Conservation (phyloP, 2,113 vertebrate genomes). For the Macrotis lagotis region DNA sequence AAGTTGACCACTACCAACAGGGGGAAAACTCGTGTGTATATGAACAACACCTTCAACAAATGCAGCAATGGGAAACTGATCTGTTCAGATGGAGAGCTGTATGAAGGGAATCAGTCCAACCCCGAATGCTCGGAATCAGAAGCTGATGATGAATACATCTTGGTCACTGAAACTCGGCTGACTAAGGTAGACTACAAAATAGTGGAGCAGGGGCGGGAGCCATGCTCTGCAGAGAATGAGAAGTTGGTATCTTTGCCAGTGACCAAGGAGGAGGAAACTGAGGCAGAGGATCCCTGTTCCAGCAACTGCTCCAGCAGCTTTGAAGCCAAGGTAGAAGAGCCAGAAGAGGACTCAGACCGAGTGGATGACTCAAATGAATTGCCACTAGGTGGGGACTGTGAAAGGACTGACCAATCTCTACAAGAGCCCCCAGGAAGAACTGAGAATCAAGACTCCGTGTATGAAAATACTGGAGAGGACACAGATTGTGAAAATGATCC, state of each 20-base stretch:
- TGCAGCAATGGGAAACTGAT: slow-evolving; percentile 88
- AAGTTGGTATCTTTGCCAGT: slow-evolving; percentile 49
- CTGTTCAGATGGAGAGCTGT: slow-evolving; percentile 81
- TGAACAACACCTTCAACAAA: slow-evolving; percentile 82
- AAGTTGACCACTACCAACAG: slow-evolving; percentile 84
- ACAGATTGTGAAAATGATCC: slow-evolving; percentile 44
- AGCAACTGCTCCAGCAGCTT: not conserved
- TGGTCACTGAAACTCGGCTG: slow-evolving; percentile 71
- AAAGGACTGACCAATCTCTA: slow-evolving; percentile 67
- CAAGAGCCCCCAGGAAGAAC: slow-evolving; percentile 55
- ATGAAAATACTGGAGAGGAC: slow-evolving; percentile 17
- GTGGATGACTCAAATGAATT: slow-evolving; percentile 80
- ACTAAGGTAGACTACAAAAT: slow-evolving; percentile 71
- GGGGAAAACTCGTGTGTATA: slow-evolving; percentile 78
- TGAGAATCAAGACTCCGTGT: slow-evolving; percentile 1
- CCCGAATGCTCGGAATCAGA: slow-evolving; percentile 73
- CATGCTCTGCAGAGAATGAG: slow-evolving; percentile 56
- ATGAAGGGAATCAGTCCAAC: slow-evolving; percentile 72
- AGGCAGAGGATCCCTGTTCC: not conserved
- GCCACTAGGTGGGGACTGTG: slow-evolving; percentile 68
- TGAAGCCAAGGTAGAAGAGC: slow-evolving; percentile 47
- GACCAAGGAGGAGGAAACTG: slow-evolving; percentile 62
- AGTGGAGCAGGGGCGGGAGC: slow-evolving; percentile 62
- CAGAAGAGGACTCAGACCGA: slow-evolving; percentile 67
- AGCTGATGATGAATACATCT: slow-evolving; percentile 77